phyloP scores from a whole-genome alignment of 2,113 vertebrate genomes.

The Motacilla tschutschensis region DNA sequence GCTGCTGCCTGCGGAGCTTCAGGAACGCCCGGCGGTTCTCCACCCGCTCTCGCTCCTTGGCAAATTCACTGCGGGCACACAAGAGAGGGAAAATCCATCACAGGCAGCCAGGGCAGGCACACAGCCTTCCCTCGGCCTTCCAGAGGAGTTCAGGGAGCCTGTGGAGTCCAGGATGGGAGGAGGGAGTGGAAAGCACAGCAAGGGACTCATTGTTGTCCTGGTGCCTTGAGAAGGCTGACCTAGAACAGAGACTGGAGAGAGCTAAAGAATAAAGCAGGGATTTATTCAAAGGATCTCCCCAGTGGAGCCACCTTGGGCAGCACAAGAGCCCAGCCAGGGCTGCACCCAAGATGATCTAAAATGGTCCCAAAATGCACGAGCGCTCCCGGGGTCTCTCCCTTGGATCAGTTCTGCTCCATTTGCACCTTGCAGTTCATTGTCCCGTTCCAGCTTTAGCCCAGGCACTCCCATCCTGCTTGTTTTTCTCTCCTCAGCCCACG shows the following conservation, averaged over 20 bases:
- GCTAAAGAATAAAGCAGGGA: background rate
- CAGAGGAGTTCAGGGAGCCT: background rate
- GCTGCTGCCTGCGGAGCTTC: slow-evolving; percentile 94
- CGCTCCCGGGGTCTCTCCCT: too few relatives aligned
- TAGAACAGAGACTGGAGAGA: background rate
- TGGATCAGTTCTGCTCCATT: too few relatives aligned
- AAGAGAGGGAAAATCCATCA: background rate
- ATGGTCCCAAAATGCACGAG: background rate
- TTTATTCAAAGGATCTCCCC: background rate
- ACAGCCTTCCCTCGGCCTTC: background rate
- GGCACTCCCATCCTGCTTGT: too few relatives aligned
- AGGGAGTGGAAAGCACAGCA: background rate
- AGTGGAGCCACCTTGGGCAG: background rate
- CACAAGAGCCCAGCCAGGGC: background rate
- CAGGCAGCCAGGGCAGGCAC: background rate
- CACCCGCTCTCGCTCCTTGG: slow-evolving; percentile 92
- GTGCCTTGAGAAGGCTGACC: background rate
- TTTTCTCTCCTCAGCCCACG: too few relatives aligned
- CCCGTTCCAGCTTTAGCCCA: too few relatives aligned
- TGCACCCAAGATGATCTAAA: background rate
- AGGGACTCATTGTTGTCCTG: accelerated
- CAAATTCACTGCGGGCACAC: slow-evolving; percentile 82
- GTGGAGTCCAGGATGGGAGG: accelerated
- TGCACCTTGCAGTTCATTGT: too few relatives aligned
- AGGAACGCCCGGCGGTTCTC: slow-evolving; percentile 94